phyloP scores from a whole-genome alignment of 2,113 vertebrate genomes.

The Scartelaos histophorus region DNA sequence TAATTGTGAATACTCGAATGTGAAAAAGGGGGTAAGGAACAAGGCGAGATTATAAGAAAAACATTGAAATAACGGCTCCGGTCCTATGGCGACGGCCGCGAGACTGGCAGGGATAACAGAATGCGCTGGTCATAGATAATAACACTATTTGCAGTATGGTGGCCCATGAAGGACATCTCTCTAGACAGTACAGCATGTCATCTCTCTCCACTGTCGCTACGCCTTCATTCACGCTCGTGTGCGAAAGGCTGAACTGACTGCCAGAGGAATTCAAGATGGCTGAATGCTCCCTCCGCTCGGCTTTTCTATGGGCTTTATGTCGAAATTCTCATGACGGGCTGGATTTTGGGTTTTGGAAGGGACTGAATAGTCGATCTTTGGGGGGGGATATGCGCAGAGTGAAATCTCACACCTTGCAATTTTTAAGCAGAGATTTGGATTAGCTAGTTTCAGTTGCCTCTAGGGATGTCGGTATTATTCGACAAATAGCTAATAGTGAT shows the following conservation, averaged over 20 bases:
- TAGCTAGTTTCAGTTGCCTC: background rate
- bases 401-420: conserved; percentile 7
- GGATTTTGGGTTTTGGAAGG: conserved; percentile 15
- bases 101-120: conserved; percentile 38
- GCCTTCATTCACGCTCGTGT: conserved; percentile 50
- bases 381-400: background rate
- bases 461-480: too few relatives aligned
- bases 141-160: conserved; percentile 51
- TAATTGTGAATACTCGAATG: conserved; percentile 56
- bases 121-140: conserved; percentile 60
- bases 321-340: conserved; percentile 38
- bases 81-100: conserved; percentile 22
- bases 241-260: conserved; percentile 41
- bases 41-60: conserved; percentile 47
- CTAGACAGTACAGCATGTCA: conserved; percentile 40
- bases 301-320: conserved; percentile 37
- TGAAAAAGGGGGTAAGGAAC: conserved; percentile 35
- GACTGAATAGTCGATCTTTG: background rate
- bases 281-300: conserved; percentile 53
- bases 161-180: conserved; percentile 59
- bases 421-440: conserved; percentile 2
- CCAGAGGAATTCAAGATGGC: conserved; percentile 40
- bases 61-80: conserved; percentile 55
- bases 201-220: conserved; percentile 41
- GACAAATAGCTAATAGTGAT: too few relatives aligned